Percentiles rank a stretch among this genome's conserved stretches.
Evolutionary conservation across 1,140 invertebrate species (phyloP).

Genomic region (Cyclina sinensis): DNA sequence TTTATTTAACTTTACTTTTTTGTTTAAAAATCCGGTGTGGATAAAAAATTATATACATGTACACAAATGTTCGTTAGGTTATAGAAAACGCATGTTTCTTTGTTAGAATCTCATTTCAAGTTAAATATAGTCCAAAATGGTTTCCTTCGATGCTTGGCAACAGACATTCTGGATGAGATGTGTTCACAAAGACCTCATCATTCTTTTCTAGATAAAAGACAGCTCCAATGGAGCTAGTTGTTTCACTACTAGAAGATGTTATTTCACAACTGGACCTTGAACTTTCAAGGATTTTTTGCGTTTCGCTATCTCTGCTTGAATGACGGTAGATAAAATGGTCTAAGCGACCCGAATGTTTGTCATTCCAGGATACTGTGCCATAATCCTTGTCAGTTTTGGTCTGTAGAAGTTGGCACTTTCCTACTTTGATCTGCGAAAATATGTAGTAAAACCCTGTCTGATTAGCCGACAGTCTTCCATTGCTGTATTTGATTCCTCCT

Average conservation of each 20-base stretch:
- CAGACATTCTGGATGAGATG: background rate
- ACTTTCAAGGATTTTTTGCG: background rate
- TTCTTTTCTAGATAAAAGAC: background rate
- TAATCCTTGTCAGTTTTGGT: conserved; percentile 25
- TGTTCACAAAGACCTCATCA: background rate
- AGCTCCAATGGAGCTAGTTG: background rate
- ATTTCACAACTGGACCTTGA: background rate
- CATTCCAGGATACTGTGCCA: conserved; percentile 48
- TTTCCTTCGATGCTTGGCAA: background rate
- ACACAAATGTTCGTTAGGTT: no score
- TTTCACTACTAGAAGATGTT: background rate
- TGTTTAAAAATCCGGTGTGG: no score
- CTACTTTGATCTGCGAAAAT: conserved; percentile 41
- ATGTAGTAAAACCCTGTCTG: conserved; percentile 49
- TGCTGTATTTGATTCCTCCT: conserved; percentile 8
- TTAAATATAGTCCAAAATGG: background rate
- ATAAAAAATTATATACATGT: no score
- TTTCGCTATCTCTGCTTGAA: background rate
- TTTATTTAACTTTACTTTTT: no score
- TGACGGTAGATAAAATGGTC: background rate
- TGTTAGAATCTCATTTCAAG: no score
- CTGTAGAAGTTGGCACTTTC: conserved; percentile 30
- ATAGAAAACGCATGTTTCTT: no score
- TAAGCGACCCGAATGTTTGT: conserved; percentile 4
- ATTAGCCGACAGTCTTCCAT: background rate